Evolutionary conservation across 2,888 invertebrate species (phyloP).

Genomic region (Caenorhabditis virilis): DNA sequence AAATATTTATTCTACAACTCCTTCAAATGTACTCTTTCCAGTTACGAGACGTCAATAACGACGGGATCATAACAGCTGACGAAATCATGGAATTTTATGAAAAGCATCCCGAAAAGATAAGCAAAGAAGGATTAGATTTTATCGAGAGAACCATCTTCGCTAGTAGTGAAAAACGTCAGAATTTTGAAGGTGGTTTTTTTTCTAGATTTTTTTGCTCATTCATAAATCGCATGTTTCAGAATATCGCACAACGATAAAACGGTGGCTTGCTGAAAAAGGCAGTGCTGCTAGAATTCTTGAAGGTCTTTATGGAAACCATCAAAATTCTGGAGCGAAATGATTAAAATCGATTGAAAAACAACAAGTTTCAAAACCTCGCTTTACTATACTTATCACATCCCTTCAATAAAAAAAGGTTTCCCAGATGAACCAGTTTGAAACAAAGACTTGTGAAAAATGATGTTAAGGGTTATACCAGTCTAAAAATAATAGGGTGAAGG

Average conservation of each 20-base stretch:
- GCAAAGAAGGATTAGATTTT: slow-evolving; percentile 26
- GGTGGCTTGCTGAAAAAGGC: slow-evolving; percentile 29
- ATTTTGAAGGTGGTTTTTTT: not conserved
- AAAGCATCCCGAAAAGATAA: slow-evolving; percentile 29
- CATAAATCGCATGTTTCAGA: slow-evolving; percentile 7
- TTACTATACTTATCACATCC: too few relatives aligned
- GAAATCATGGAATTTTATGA: slow-evolving; percentile 29
- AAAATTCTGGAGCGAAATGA: too few relatives aligned
- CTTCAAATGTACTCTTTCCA: slow-evolving; percentile 1
- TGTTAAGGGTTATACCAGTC: slow-evolving; percentile 89
- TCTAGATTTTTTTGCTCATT: not conserved
- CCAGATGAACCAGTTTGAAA: too few relatives aligned
- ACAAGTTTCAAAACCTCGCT: too few relatives aligned
- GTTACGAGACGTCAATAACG: slow-evolving; percentile 19
- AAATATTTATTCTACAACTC: too few relatives aligned
- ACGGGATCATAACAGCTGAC: slow-evolving; percentile 13
- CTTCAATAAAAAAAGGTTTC: too few relatives aligned
- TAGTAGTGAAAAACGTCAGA: not conserved
- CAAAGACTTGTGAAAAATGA: too few relatives aligned
- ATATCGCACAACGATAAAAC: slow-evolving; percentile 18
- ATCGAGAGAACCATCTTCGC: slow-evolving; percentile 25
- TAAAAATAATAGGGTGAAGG: slow-evolving; percentile 90
- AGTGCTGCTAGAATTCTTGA: slow-evolving; percentile 18
- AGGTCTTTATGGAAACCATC: slow-evolving; percentile 23
- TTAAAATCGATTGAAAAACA: too few relatives aligned